Base-by-base conservation (phyloP, 2,113 vertebrate genomes). In the Ptyas mucosa region DNA sequence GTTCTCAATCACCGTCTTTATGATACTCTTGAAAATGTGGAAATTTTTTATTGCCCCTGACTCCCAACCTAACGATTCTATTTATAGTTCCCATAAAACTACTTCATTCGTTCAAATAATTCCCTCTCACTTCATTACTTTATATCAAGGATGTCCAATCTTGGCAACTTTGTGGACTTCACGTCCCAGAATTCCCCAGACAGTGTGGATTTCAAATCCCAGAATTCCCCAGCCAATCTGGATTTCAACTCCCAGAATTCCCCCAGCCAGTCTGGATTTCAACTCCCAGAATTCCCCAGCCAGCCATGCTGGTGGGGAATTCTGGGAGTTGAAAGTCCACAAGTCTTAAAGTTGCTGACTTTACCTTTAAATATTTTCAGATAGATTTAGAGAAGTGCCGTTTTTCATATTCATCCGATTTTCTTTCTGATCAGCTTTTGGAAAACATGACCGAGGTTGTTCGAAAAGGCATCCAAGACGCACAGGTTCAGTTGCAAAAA, bases 391-490 rank as follows among this genome's bases (percentile, higher is more conserved):
- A 51, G 43, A 87, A 93, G 3, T 93, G 91, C 58, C 51, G 1
- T 21, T 24, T 39, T 15, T 39, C 15, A 81, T 2, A 39, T 81
- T 81, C 69, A 81, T 9, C 75, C 69, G 53, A 7, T 89, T 34
- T 7, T 54, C 21, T 89, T 91, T 95, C 53, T 96, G 58, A 93
- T 92, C 95, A 99, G 99, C 97, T 99, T 34, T 94, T 99, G 96
- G 99, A 99, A 97, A 99, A 99, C 97, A 99, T 99, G 99, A 99
- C 99, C 0, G 99, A 99, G 95, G 98, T 99, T 46, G 98, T 99
- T 94, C 98, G 98, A 96, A 99, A 98, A 96, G 99, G 99, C 52
- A 99, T 99, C 94, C 97, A 98, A 97, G 99, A 99, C 96, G 99
- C 99, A 10, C 99, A 99, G 54, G 96, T 97, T 51, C 98, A 99